Evolutionary conservation across 1,140 invertebrate species (phyloP).

Genomic region (Asobara japonica): DNA sequence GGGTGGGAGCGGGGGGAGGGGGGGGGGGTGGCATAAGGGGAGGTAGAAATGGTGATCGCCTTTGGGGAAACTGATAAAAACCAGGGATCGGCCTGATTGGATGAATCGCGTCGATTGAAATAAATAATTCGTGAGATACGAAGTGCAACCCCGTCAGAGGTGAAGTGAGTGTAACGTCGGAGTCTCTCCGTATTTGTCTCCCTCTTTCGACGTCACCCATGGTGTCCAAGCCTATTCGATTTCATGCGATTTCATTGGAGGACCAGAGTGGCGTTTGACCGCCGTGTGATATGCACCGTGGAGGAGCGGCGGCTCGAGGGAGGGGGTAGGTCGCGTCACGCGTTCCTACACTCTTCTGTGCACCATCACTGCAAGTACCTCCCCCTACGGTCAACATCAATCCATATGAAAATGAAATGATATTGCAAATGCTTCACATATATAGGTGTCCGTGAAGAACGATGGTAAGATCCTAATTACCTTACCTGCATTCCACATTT

Average conservation of each 20-base stretch:
- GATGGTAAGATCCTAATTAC: too few species aligned
- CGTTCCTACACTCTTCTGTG: constrained; percentile 35
- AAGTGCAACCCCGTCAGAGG: constrained; percentile 25
- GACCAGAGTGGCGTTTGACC: constrained; percentile 55
- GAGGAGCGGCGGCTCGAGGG: constrained; percentile 30
- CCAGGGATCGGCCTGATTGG: background rate
- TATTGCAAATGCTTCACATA: too few species aligned
- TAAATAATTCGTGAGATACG: constrained; percentile 42
- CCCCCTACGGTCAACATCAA: background rate
- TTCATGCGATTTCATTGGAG: constrained; percentile 55
- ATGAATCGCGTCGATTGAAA: constrained; percentile 13
- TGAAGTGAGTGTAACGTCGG: constrained; percentile 17
- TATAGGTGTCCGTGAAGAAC: too few species aligned
- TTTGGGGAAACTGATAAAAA: constrained; percentile 14
- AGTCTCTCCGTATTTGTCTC: background rate
- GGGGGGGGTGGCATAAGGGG: background rate
- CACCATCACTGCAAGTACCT: background rate
- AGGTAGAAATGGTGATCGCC: background rate
- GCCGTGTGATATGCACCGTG: constrained; percentile 58
- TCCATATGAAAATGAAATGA: background rate
- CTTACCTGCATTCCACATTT: too few species aligned
- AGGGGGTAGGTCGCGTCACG: constrained; percentile 28
- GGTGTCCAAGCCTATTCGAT: constrained; percentile 21
- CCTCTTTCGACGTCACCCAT: background rate
- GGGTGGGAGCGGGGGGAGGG: constrained; percentile 39